Conservation (phyloP, 2,113 vertebrate genomes). For the Zosterops pallidus region DNA sequence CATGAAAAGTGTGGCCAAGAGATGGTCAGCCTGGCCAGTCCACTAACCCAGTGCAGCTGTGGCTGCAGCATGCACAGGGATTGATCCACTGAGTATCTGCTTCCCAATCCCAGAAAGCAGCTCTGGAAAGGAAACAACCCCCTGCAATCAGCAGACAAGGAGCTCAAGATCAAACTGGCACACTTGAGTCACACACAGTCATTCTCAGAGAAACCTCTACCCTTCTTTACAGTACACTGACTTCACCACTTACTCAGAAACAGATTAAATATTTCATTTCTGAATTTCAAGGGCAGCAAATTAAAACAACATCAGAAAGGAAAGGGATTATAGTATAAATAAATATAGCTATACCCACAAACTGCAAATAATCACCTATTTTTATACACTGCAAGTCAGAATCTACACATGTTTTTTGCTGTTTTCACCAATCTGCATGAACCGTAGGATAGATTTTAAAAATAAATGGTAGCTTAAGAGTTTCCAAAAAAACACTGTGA, state of each 20-base stretch:
- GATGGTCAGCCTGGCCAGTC: neutral
- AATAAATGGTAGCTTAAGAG: neutral
- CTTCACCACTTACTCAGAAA: neutral
- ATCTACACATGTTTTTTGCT: neutral
- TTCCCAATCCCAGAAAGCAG: neutral
- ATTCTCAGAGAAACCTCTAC: neutral
- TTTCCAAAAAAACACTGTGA: neutral
- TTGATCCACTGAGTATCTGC: neutral
- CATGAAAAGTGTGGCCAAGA: neutral
- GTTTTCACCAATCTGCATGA: neutral
- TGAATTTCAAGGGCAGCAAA: neutral
- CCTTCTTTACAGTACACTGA: neutral
- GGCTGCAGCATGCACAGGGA: neutral
- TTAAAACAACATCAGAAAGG: neutral
- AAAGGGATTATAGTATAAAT: neutral
- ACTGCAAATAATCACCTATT: neutral
- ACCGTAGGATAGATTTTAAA: neutral
- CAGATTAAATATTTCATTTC: neutral
- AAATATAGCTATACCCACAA: neutral
- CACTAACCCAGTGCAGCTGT: neutral
- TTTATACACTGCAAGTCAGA: neutral
- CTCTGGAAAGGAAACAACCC: neutral
- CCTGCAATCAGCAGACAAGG: neutral
- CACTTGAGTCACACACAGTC: neutral
- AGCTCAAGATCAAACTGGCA: neutral